Evolutionary conservation across 1,140 invertebrate genomes (phyloP), one percentile per base, ranked within the genome.

Genomic region (Calycopis cecrops): DNA sequence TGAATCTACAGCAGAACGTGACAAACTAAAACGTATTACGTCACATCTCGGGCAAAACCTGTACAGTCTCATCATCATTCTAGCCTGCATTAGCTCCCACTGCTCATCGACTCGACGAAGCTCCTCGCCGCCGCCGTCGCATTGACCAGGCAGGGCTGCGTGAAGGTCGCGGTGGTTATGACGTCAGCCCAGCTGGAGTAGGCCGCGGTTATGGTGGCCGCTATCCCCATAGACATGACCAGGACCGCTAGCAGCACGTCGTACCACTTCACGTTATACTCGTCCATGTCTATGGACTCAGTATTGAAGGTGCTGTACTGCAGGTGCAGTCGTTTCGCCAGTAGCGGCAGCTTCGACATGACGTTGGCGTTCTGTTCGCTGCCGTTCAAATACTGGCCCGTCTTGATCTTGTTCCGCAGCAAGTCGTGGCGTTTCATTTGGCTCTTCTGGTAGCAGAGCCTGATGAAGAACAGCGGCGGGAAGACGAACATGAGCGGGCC

Each of bases 401-500:
- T 81, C 55, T 40, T 37, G 0, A 28, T 44, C 28, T 16, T 28
- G 12, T 53, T 53, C n/a, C 52, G 38, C 10, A 42, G 37, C 40
- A 40, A n/a, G 8, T 10, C 17, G 17, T 52, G 37, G 11, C 38
- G 21, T 55, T 52, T 59, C 40, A 65, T 48, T 17, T 49, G 21
- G 9, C 69, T 75, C 62, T 61, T 85, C 76, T 90, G 79, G 17
- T 85, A 85, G 18, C 89, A 79, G 3, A 93, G 88, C 74, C 88
- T 90, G 3, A 90, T 73, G 72, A 97, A 97, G 62, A 97, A 92
- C 14, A 98, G 60, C 0, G 95, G 93, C 0, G 97, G 96, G 17
- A 97, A 89, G 12, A 98, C 90, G 59, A 97, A 96, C 58, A 96
- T 92, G 6, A 97, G 76, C 0, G 95, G 95, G 0, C 95, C 94